Conservation (phyloP, 2,113 vertebrate genomes). For the Rhagologus leucostigma region DNA sequence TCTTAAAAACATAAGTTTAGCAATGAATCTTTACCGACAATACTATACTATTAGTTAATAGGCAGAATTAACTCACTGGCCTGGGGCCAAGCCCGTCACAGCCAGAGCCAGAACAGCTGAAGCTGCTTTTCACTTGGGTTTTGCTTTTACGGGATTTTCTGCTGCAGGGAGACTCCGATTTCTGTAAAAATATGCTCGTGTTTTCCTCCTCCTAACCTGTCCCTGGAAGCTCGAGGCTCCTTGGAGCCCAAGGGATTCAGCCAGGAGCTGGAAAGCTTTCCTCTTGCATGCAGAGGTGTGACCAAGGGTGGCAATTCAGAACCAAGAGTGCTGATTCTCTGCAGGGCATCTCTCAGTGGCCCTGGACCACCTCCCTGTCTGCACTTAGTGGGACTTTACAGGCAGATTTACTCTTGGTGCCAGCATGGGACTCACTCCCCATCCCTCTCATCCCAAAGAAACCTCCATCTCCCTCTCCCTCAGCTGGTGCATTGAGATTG, state of each 20-base stretch:
- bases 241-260: not conserved
- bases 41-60: slow-evolving; percentile 71
- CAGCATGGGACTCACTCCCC: not conserved
- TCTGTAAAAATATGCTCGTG: not conserved
- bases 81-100: slow-evolving; percentile 48
- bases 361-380: not conserved
- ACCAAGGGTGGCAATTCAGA: not conserved
- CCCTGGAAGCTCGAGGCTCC: not conserved
- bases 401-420: not conserved
- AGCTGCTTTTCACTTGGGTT: slow-evolving; percentile 44
- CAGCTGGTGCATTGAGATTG: not conserved
- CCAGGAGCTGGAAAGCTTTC: not conserved
- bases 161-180: slow-evolving; percentile 31
- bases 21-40: slow-evolving; percentile 68
- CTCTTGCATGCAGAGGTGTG: not conserved
- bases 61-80: slow-evolving; percentile 66
- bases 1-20: slow-evolving; percentile 67
- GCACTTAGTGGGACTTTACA: not conserved
- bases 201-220: slow-evolving; percentile 2
- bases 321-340: not conserved
- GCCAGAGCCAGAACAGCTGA: slow-evolving; percentile 47
- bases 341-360: not conserved
- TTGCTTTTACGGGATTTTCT: slow-evolving; percentile 43
- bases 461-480: not conserved
- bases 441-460: not conserved